Base-by-base conservation (phyloP, 1,140 invertebrate species). In the Asobara japonica region DNA sequence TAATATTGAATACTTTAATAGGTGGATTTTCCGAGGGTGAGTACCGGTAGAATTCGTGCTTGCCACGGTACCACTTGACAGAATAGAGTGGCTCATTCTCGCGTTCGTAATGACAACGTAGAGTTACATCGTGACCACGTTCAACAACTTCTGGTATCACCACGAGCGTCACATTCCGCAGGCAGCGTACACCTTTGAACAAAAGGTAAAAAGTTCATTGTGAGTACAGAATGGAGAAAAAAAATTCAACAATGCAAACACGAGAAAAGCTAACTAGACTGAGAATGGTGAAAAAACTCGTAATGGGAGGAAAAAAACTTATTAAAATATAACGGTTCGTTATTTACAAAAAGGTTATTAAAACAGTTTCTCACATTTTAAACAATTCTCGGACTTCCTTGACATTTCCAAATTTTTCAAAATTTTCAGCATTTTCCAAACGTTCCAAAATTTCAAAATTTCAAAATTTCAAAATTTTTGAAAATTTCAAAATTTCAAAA, bases 61-160 rank as follows among this genome's bases (percentile, higher is more conserved):
- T 87, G 10, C 93, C 94, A 61, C 93, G 89, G 80, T 96, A 96
- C 94, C 94, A 96, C 84, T 95, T 93, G 74, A 96, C 91, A 1
- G 92, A 92, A 86, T 94, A 94, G 20, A 95, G 88, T 4, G 89
- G 89, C 16, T 90, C 91, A 10, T 90, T 89, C 67, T 93, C 91
- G 72, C 94, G 84, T 80, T 94, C 91, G 88, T 94, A 94, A 36
- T 90, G 88, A 84, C 94, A 95, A 27, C 89, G 89, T 41, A 95
- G 86, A 18, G 88, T 89, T 18, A 90, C 93, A 61, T 90, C 89
- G 18, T 91, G 89, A 29, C 92, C 93, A 69, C 89, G 86, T 74
- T 91, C 89, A 18, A 94, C 93, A 3, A 88, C 88, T 22, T 89
- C 86, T 0, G 92, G 92, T 22, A 91, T 86, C 36, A 90, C 80